phyloP scores from a whole-genome alignment of 2,113 vertebrate genomes.

The Arenaria interpres region DNA sequence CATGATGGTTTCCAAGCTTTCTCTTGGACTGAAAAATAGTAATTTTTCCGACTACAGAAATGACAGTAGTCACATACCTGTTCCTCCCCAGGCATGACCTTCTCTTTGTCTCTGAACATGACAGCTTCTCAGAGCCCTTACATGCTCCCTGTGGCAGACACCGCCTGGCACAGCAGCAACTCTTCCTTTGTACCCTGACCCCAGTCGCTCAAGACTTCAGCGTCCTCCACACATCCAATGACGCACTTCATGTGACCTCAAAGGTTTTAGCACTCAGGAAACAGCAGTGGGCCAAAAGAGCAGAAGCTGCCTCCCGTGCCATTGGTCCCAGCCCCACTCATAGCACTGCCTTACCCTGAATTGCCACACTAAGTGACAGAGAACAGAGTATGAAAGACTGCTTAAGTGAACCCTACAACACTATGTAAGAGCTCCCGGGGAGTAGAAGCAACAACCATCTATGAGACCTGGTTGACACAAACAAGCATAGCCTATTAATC shows the following conservation, averaged over 20 bases:
- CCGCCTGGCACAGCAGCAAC: neutral
- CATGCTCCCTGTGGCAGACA: no score
- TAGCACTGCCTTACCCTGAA: neutral
- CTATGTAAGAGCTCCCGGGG: rapidly evolving
- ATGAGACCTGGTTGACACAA: neutral
- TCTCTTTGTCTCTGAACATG: neutral
- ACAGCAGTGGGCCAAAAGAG: neutral
- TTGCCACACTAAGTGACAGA: neutral
- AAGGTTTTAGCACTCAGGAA: neutral
- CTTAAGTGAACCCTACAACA: neutral
- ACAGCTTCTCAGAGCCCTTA: neutral
- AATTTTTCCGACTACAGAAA: neutral
- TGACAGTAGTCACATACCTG: neutral
- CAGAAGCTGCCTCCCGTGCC: neutral
- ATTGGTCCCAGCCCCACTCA: neutral
- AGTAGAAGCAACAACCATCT: neutral
- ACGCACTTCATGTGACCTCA: neutral
- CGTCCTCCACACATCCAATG: neutral
- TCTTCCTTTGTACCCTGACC: neutral
- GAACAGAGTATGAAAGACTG: neutral
- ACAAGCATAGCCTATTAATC: neutral
- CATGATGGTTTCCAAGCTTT: neutral
- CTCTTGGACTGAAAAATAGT: neutral
- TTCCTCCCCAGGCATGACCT: neutral
- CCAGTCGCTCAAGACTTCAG: neutral